phyloP scores from a whole-genome alignment of 2,888 invertebrate genomes.

The Ophion ventricosus region DNA sequence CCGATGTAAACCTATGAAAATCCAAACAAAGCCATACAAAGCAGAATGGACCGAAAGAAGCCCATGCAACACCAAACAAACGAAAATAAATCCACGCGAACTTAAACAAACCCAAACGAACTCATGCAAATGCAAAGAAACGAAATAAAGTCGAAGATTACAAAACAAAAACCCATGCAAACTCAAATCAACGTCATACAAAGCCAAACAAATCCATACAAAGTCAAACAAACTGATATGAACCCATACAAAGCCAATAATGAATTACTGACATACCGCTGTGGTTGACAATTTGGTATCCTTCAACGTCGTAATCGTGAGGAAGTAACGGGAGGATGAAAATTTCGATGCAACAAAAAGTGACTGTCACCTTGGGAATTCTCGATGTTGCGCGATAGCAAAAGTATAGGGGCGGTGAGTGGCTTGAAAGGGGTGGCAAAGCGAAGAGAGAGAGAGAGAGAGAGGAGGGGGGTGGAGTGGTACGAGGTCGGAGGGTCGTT shows the following conservation, averaged over 20 bases:
- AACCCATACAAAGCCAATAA: neutral
- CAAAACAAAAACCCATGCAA: neutral
- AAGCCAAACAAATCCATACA: neutral
- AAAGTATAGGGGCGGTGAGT: constrained; percentile 43
- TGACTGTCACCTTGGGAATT: constrained; percentile 68
- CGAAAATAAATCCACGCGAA: too few species aligned
- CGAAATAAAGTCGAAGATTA: too few species aligned
- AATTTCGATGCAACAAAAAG: constrained; percentile 42
- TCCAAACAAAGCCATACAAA: neutral
- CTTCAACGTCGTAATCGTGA: neutral
- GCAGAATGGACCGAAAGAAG: too few species aligned
- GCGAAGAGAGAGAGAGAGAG: constrained; percentile 49
- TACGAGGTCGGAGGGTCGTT: constrained; percentile 65
- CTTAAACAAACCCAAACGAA: neutral
- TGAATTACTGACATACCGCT: neutral
- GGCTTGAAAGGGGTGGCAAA: constrained; percentile 47
- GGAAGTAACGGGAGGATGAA: neutral
- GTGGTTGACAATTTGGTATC: neutral
- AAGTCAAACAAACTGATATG: neutral
- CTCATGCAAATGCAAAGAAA: neutral
- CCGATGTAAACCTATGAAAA: neutral
- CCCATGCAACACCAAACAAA: too few species aligned
- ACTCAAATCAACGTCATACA: neutral
- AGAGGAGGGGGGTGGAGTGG: constrained; percentile 48
- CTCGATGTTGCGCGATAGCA: constrained; percentile 66